phyloP scores from a whole-genome alignment of 2,113 vertebrate species.

The Lonchura striata region DNA sequence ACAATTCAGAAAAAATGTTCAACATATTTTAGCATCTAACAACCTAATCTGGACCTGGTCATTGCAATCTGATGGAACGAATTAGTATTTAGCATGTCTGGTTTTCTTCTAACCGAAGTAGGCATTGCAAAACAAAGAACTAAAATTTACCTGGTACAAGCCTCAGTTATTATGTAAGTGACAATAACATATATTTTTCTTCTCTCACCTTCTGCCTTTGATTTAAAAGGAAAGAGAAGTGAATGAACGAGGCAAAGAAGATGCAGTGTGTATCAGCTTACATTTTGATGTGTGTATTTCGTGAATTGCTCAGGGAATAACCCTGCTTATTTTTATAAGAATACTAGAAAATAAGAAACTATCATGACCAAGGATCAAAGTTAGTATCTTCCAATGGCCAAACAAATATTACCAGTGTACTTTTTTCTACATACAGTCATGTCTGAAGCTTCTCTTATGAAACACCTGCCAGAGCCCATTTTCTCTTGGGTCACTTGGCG shows the following conservation, averaged over 20 bases:
- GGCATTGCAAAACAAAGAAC: not conserved
- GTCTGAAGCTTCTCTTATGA: slow-evolving; percentile 34
- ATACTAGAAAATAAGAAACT: not conserved
- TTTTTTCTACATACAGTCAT: slow-evolving; percentile 45
- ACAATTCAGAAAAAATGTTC: not conserved
- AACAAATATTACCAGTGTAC: not conserved
- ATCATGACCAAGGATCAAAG: not conserved
- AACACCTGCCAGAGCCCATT: slow-evolving; percentile 50
- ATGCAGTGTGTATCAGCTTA: not conserved
- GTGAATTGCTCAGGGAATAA: not conserved
- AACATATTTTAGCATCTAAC: not conserved
- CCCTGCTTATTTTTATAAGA: not conserved
- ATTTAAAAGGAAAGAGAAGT: not conserved
- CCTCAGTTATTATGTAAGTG: not conserved
- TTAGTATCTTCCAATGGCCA: not conserved
- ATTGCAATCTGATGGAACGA: not conserved
- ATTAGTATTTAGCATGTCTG: not conserved
- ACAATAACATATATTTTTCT: not conserved
- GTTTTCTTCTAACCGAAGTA: not conserved
- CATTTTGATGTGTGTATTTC: not conserved
- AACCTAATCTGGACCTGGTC: not conserved
- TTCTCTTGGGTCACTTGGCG: not conserved
- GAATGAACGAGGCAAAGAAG: slow-evolving; percentile 4
- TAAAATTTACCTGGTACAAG: not conserved
- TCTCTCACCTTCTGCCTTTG: not conserved